phyloP scores from a whole-genome alignment of 2,113 vertebrate genomes.

The Microcebus lehilahytsara region DNA sequence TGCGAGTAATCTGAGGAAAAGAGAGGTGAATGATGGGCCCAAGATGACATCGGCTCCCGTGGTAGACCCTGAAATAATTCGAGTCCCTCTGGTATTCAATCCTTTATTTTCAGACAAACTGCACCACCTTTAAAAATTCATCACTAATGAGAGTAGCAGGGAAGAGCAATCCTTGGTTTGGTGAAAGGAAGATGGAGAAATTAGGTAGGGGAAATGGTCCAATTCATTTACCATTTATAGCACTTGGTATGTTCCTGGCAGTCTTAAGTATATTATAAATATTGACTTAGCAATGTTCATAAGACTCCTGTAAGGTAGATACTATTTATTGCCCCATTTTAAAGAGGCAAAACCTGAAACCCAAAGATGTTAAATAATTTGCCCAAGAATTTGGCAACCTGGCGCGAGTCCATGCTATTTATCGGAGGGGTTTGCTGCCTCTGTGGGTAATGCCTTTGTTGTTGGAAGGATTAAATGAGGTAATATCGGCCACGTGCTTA shows the following conservation, averaged over 20 bases:
- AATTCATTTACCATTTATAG: not conserved
- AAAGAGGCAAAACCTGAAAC: not conserved
- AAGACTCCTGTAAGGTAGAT: not conserved
- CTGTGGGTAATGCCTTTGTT: not conserved
- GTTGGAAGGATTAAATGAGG: not conserved
- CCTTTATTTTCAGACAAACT: not conserved
- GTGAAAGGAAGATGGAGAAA: not conserved
- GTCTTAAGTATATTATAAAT: not conserved
- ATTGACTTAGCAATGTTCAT: not conserved
- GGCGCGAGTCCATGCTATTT: not conserved
- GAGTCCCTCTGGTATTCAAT: not conserved
- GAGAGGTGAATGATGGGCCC: not conserved
- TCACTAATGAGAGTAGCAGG: not conserved
- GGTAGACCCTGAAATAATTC: not conserved
- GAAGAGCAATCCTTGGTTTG: not conserved
- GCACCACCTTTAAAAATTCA: not conserved
- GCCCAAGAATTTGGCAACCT: not conserved
- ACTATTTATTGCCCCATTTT: not conserved
- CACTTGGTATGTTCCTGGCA: not conserved
- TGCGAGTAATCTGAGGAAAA: not conserved
- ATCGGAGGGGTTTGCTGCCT: not conserved
- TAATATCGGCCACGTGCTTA: not conserved
- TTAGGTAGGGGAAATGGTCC: not conserved
- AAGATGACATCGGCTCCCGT: no score
- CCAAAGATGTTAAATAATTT: not conserved